Base-by-base conservation (phyloP, 2,797 vertebrate genomes). In the Sebastes variabilis region DNA sequence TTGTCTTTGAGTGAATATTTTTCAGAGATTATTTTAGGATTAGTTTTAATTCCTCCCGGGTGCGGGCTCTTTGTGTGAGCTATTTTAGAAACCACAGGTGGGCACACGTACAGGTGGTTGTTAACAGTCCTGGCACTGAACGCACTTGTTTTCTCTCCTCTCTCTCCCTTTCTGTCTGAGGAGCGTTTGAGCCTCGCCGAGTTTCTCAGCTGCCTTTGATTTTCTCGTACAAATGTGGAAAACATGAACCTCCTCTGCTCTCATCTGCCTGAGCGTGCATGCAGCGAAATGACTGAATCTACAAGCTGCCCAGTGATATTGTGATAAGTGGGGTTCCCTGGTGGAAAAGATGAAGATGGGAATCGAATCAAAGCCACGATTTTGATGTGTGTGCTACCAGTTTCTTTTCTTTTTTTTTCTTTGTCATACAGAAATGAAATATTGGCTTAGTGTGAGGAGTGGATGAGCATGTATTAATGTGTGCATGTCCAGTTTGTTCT, bases 131-230 rank as follows among this genome's bases (percentile, higher is more conserved):
- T 89, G 83, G 81, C 83, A 64, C 68, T 32, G 36, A 81, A 25
- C 36, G n/a, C 65, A 29, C 72, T 84, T 82, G 81, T 83, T 89
- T 86, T 85, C 64, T 69, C 80, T 75, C 42, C 80, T 75, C 8
- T 20, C 49, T 65, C 38, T 68, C 62, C 16, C 34, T 64, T 55
- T 76, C 69, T 74, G 36, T 86, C 71, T 80, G 71, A 66, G 77
- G 67, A 61, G 80, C 73, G 70, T 87, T 80, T 81, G 80, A 87
- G 82, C 46, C 58, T 77, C 7, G 55, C 64, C 1, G 80, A 87
- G 82, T 89, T 88, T 75, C 80, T 88, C 72, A 7, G 64, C 82
- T 88, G 82, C 88, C 86, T 93, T 92, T 93, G 87, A 92, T 90
- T 87, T 59, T 76, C 27, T 18, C 3, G 13, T 67, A 64, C 58